Base-by-base conservation (phyloP, 1,140 invertebrate genomes). In the Littorina saxatilis region DNA sequence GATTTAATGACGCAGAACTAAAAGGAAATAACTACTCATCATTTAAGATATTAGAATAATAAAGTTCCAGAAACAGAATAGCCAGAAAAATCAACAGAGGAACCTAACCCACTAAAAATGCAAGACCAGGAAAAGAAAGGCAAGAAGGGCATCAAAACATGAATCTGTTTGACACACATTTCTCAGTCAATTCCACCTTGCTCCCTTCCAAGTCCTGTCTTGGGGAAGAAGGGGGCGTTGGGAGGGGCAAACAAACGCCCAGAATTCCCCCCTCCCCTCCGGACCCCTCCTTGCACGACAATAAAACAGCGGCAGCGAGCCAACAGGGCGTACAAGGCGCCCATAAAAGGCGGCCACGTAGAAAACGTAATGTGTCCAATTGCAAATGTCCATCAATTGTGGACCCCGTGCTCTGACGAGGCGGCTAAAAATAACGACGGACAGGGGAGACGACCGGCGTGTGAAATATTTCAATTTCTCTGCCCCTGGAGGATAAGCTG, bases 361-460 rank as follows among this genome's bases (percentile, higher is more conserved):
- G n/a, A 43, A 78, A 78, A 39, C 47, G 55, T 63, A 78, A 61
- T 78, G 76, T 40, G 55, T 73, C 70, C 70, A 73, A 73, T 73
- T 73, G 39, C 70, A 47, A 47, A 73, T 32, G 43, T 52, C 70
- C 39, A 73, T 73, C 70, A 73, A 73, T 50, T 29, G 39, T 37
- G 37, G n/a, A 40, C 15, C 68, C 2, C 35, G 40, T 9, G 5
- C 61, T 63, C 61, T 29, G 27, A 23, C 27, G n/a, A 27, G 9
- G 27, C 61, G 27, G 61, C 61, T 63, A 63, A 63, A 63, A 63
- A 63, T 63, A 63, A 63, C 61, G 61, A 63, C 29, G 29, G 61
- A 13, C 61, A 63, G 29, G 61, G 61, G 61, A 63, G 27, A 27
- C 5, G n/a, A 66, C 66, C 27, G 1, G 5, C 9, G 66, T 68